Evolutionary conservation across 2,113 vertebrate species (phyloP).

Genomic region (Plectropomus leopardus): DNA sequence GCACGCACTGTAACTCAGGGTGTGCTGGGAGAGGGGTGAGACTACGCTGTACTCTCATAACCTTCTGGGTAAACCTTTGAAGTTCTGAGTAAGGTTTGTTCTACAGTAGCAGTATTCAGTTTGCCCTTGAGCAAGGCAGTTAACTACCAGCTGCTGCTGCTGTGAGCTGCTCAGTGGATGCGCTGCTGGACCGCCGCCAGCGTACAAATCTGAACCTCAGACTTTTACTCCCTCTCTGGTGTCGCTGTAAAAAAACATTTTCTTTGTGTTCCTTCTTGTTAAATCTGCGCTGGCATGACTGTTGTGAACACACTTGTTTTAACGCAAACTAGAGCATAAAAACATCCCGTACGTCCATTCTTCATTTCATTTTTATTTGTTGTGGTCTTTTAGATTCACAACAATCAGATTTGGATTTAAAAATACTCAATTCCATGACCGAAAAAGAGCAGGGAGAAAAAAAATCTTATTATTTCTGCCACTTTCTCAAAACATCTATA

Average conservation of each 20-base stretch:
- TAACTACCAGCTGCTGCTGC: constrained; percentile 35
- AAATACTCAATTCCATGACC: too few species aligned
- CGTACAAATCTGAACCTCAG: constrained; percentile 9
- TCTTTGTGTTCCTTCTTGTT: constrained; percentile 3
- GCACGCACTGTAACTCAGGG: constrained; percentile 20
- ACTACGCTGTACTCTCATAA: background rate
- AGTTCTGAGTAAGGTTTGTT: constrained; percentile 3
- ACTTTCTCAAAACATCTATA: too few species aligned
- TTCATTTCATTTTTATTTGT: too few species aligned
- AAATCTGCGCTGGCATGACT: constrained; percentile 17
- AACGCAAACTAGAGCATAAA: constrained; percentile 1
- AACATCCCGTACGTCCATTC: background rate
- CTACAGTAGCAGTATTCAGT: constrained; percentile 8
- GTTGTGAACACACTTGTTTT: constrained; percentile 9
- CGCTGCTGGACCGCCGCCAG: constrained; percentile 9
- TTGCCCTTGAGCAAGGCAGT: constrained; percentile 65
- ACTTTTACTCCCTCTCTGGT: constrained; percentile 16
- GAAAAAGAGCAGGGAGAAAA: too few species aligned
- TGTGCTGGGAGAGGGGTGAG: background rate
- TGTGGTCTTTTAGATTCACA: too few species aligned
- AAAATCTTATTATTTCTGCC: too few species aligned
- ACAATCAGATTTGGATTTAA: too few species aligned
- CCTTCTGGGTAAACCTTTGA: constrained; percentile 12
- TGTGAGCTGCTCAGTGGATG: constrained; percentile 19
- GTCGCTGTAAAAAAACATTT: background rate